phyloP scores from a whole-genome alignment of 2,797 vertebrate genomes.

The Mormyrus hasselquistii region DNA sequence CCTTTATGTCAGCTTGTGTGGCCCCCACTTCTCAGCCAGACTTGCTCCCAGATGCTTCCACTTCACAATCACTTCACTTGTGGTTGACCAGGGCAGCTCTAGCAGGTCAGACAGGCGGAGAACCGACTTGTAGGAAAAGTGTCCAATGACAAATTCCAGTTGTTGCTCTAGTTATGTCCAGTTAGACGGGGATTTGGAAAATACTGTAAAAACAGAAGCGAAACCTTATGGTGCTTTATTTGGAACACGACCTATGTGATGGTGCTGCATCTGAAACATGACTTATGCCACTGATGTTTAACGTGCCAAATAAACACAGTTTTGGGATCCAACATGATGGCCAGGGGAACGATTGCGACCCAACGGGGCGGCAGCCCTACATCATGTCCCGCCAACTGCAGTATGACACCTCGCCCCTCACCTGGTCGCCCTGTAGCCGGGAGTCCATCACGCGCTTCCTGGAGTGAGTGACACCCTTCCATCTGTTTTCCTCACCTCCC shows the following conservation, averaged over 20 bases:
- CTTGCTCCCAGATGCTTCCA: background rate
- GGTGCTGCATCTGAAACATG: background rate
- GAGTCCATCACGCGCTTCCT: slow-evolving; percentile 96
- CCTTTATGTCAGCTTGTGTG: background rate
- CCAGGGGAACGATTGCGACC: slow-evolving; percentile 91
- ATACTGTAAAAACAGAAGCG: background rate
- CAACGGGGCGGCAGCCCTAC: slow-evolving; percentile 72
- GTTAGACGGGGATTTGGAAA: background rate
- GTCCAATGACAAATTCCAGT: background rate
- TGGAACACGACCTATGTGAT: background rate
- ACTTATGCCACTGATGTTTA: background rate
- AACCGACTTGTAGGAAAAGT: background rate
- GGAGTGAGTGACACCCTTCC: slow-evolving; percentile 69
- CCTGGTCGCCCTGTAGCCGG: slow-evolving; percentile 92
- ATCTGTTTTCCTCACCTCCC: background rate
- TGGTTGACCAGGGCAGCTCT: background rate
- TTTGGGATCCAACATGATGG: slow-evolving; percentile 95
- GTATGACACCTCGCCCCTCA: slow-evolving; percentile 87
- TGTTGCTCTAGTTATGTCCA: background rate
- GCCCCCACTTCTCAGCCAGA: background rate
- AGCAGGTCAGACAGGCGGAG: background rate
- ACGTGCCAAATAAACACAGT: slow-evolving; percentile 49
- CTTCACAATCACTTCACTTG: background rate
- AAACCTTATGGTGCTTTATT: background rate
- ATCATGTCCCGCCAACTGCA: slow-evolving; percentile 95